Evolutionary conservation across 2,888 invertebrate genomes (phyloP), one percentile per base, ranked within the genome.

Genomic region (Cheilosia soror): DNA sequence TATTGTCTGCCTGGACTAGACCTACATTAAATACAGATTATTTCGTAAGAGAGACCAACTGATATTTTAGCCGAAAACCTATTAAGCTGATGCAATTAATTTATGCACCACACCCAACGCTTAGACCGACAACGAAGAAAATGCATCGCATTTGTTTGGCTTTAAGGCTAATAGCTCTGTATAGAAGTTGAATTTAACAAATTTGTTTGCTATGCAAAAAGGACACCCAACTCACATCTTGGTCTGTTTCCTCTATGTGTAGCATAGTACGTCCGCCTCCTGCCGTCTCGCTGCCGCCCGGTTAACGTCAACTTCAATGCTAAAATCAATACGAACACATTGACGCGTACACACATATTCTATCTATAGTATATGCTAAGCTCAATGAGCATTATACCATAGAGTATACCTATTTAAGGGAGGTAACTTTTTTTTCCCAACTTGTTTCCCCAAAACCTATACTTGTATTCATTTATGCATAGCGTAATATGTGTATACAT

Each of bases 261-360:
- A 9, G 20, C 2, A 20, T 20, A 3, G 33, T 11, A 37, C 9
- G 37, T 9, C 37, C 37, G 37, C 37, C 11, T 33, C 7, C 7
- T 7, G 31, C 31, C 1, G 31, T n/a, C n/a, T 7, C 31, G 33
- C 33, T 2, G 1, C 7, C 44, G 65, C 57, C 57, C 58, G 63
- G 62, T 65, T 73, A 80, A 65, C 80, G 84, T 84, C 84, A 84
- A 84, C 84, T 84, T 84, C 75, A 84, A 71, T 66, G 71, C 80
- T 80, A 80, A 84, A 84, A 84, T 84, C 84, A 84, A 84, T 84
- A 84, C 75, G 53, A 80, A 75, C 80, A 84, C 84, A 80, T 71
- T 71, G 69, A 80, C 75, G 83, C 75, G 51, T 73, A 65, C 62
- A 57, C 63, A 27, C 55, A 69, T 75, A 71, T 57, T 40, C 75